phyloP scores from a whole-genome alignment of 2,888 invertebrate genomes.

The Bellardia bayeri region DNA sequence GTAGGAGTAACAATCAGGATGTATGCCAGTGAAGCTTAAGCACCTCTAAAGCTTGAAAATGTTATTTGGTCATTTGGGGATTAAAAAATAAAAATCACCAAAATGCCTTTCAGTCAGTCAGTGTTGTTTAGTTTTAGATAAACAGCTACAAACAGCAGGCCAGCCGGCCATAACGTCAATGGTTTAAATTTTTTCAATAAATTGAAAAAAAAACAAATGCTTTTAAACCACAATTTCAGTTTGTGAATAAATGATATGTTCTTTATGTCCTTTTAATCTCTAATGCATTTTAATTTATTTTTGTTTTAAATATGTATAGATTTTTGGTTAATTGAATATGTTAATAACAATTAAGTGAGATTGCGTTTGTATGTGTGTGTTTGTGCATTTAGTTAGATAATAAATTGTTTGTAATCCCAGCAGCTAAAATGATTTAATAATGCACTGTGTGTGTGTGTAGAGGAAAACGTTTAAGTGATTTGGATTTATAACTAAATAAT shows the following conservation, averaged over 20 bases:
- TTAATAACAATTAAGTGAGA: slow-evolving; percentile 18
- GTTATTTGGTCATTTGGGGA: slow-evolving; percentile 58
- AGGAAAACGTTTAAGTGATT: not conserved
- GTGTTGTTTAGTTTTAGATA: slow-evolving; percentile 61
- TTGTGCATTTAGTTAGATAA: slow-evolving; percentile 1
- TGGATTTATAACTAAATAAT: not conserved
- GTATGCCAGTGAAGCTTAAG: slow-evolving; percentile 31
- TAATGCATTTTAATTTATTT: not conserved
- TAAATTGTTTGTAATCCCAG: not conserved
- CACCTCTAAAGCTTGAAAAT: slow-evolving; percentile 46
- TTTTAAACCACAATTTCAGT: not conserved
- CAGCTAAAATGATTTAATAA: not conserved
- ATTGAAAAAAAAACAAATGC: not conserved
- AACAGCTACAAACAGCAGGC: not conserved
- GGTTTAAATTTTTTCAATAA: slow-evolving; percentile 23
- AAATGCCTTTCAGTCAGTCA: slow-evolving; percentile 55
- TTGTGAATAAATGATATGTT: not conserved
- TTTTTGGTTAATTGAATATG: slow-evolving; percentile 19
- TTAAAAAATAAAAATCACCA: slow-evolving; percentile 57
- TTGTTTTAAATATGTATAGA: not conserved
- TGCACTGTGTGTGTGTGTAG: not conserved
- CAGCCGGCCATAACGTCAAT: not conserved
- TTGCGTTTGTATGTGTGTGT: not conserved
- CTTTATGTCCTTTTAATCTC: slow-evolving; percentile 12
- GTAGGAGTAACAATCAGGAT: slow-evolving; percentile 4